Evolutionary conservation across 2,888 invertebrate genomes (phyloP).

Genomic region (Stenichneumon culpator): DNA sequence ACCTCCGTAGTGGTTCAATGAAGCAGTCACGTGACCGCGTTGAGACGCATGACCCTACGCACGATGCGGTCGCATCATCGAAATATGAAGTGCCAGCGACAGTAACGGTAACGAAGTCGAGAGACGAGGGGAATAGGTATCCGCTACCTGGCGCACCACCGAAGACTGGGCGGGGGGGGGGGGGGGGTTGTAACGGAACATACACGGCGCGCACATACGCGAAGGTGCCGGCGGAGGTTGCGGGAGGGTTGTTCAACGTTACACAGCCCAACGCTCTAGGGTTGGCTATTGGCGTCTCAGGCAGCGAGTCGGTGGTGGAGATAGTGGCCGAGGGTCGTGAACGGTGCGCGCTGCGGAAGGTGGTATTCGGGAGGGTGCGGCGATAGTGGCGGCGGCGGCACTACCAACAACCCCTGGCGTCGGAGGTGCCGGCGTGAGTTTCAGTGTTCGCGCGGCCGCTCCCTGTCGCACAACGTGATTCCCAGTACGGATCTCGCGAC

Average conservation of each 20-base stretch:
- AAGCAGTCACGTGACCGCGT: too few relatives aligned
- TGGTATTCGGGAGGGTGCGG: conserved; percentile 69
- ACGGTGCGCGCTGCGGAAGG: conserved; percentile 64
- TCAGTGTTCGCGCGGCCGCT: conserved; percentile 84
- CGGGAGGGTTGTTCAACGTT: conserved; percentile 46
- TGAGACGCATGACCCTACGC: neutral
- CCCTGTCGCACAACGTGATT: conserved; percentile 81
- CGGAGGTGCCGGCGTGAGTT: conserved; percentile 77
- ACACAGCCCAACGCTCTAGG: conserved; percentile 32
- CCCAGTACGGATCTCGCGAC: conserved; percentile 29
- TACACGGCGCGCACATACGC: neutral
- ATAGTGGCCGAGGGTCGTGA: conserved; percentile 68
- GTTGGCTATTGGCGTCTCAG: conserved; percentile 49
- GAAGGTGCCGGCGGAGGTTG: conserved; percentile 50
- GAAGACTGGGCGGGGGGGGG: too few relatives aligned
- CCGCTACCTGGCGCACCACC: conserved; percentile 58
- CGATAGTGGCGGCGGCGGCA: conserved; percentile 71
- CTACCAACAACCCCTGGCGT: conserved; percentile 70
- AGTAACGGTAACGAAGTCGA: conserved; percentile 12
- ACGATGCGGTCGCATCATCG: conserved; percentile 2
- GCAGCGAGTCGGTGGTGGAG: conserved; percentile 60
- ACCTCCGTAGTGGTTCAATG: too few relatives aligned
- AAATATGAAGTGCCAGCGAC: conserved; percentile 7
- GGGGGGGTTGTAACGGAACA: conserved; percentile 46
- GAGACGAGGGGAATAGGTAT: conserved; percentile 45